Evolutionary conservation across 2,113 vertebrate species (phyloP), one percentile per base, ranked within the genome.

Genomic region (Malurus elegans): DNA sequence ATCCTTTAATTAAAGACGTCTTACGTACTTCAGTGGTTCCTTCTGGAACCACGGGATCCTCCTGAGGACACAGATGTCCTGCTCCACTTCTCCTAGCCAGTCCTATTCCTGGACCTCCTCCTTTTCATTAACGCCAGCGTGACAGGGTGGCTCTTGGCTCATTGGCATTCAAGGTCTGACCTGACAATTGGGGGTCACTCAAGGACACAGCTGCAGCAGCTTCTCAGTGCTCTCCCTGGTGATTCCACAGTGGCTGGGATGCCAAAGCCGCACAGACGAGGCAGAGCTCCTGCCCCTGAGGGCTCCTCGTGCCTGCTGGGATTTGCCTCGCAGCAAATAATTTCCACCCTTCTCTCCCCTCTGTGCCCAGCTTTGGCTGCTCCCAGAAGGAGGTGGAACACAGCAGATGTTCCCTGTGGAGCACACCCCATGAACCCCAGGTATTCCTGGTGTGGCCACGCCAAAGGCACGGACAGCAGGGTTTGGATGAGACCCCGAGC

Each of bases 1-100:
- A 96, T 88, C 92, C 85, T 94, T 90, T 96, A 95, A 95, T 92
- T 95, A 93, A 94, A 90, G 69, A 31, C 80, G 56, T 81, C 80
- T 86, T 92, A 88, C 31, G 18, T 89, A 97, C 69, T 91, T 93
- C 8, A 89, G 93, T 88, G 51, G 58, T 70, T 95, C 67, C 89
- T 95, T 85, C 78, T 87, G 93, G 74, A 95, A 88, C 84, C 85
- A 58, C 67, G 69, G 40, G 50, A 93, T 91, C 32, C 92, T 96
- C 88, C 84, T 83, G 90, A 93, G 95, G 93, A 90, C 89, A 88
- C 34, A 72, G 66, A 85, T 94, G 90, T 19, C 92, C 96, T 94
- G 64, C 85, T 96, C 85, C 38, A 95, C 79, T 95, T 93, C 58
- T 95, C 47, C 45, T 78, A 64, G 64, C 51, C 57, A n/a, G 53